These are phyloP conservation scores for Amphimallon solstitiale DNA, from an alignment of 2,888 invertebrate species.

Conservation along the genomic window DNA sequence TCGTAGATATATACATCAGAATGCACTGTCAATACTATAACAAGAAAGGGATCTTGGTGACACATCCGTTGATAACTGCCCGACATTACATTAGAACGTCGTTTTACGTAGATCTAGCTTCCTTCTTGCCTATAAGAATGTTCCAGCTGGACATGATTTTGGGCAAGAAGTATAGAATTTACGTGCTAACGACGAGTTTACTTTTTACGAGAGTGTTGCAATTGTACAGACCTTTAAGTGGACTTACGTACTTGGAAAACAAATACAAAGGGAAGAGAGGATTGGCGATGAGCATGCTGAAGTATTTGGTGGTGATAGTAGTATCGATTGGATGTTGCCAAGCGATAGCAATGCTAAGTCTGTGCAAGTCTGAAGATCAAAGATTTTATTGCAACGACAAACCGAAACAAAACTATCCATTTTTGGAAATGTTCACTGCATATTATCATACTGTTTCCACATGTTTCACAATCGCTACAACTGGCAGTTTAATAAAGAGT, in stretches of 20 bases:
- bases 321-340: conserved; percentile 12
- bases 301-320: conserved; percentile 20
- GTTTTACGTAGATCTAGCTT: conserved; percentile 35
- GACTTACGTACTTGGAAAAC: conserved; percentile 38
- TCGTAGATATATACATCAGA: conserved; percentile 42
- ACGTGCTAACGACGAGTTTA: not conserved
- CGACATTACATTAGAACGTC: conserved; percentile 46
- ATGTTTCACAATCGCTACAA: conserved; percentile 18
- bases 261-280: conserved; percentile 29
- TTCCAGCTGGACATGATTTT: conserved; percentile 23
- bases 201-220: conserved; percentile 34
- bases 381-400: conserved; percentile 1
- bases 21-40: conserved; percentile 50
- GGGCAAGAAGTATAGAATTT: conserved; percentile 13
- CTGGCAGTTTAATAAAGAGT: not conserved
- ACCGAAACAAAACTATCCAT: not conserved
- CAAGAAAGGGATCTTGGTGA: conserved; percentile 46
- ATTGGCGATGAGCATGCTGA: conserved; percentile 18
- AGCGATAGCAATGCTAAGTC: conserved; percentile 18
- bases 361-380: not conserved
- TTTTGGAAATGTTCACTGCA: conserved; percentile 8
- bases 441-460: conserved; percentile 24
- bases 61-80: conserved; percentile 46
- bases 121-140: conserved; percentile 23
- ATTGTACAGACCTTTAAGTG: conserved; percentile 40